phyloP scores from a whole-genome alignment of 2,797 vertebrate genomes.

The Malacoraja senta region DNA sequence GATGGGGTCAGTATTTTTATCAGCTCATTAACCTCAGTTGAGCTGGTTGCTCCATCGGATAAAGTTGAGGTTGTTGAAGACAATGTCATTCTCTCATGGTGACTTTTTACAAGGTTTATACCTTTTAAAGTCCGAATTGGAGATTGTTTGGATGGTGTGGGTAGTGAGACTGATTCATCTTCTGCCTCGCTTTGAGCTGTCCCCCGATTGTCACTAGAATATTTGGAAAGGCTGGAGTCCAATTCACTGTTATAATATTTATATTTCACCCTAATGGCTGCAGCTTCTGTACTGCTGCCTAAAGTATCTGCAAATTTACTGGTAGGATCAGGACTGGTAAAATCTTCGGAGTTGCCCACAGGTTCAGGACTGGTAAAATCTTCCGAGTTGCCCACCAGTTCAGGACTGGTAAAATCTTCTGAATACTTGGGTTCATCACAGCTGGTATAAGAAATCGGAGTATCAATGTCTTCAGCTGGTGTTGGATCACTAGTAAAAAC shows the following conservation, averaged over 20 bases:
- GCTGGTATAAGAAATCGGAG: constrained; percentile 45
- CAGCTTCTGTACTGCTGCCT: constrained; percentile 54
- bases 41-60: constrained; percentile 40
- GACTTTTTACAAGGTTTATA: constrained; percentile 50
- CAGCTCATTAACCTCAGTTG: constrained; percentile 27
- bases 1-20: constrained; percentile 30
- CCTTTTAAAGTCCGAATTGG: constrained; percentile 58
- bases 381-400: constrained; percentile 62
- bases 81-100: constrained; percentile 46
- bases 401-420: constrained; percentile 53
- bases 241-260: constrained; percentile 41
- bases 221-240: constrained; percentile 47
- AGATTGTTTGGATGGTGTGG: constrained; percentile 60
- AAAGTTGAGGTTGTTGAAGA: constrained; percentile 50
- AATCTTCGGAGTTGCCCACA: constrained; percentile 66
- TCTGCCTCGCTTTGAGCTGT: constrained; percentile 39
- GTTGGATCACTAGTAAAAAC: constrained; percentile 41
- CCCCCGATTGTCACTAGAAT: constrained; percentile 50
- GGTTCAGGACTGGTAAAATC: constrained; percentile 68
- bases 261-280: constrained; percentile 44
- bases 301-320: constrained; percentile 51
- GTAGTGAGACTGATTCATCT: constrained; percentile 51
- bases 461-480: constrained; percentile 40
- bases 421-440: constrained; percentile 52
- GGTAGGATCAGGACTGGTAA: constrained; percentile 56